These are phyloP conservation scores for Cryptoprocta ferox DNA, from an alignment of 2,797 vertebrate species.

Conservation along the genomic window DNA sequence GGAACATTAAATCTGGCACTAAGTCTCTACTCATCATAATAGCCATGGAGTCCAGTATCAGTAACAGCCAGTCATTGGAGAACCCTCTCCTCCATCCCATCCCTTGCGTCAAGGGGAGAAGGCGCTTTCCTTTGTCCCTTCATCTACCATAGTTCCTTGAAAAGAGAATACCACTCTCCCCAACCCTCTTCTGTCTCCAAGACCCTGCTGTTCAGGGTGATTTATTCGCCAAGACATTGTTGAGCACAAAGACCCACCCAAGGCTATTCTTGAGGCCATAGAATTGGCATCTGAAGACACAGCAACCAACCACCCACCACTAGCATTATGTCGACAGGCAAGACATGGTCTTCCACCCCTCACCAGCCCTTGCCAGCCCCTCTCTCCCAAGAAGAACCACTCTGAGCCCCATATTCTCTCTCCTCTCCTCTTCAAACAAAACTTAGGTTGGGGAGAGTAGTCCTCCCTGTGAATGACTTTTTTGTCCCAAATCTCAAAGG, in stretches of 20 bases:
- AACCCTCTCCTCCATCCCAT: not conserved
- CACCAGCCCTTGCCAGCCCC: not conserved
- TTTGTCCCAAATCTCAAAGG: not conserved
- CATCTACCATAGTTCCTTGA: not conserved
- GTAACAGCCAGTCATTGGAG: not conserved
- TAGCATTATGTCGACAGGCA: fast-evolving
- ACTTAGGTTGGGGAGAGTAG: not conserved
- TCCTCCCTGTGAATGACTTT: not conserved
- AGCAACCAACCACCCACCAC: not conserved
- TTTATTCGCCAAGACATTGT: not conserved
- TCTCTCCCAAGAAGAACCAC: not conserved
- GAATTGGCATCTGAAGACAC: not conserved
- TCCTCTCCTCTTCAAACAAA: not conserved
- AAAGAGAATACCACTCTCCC: not conserved
- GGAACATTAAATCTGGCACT: not conserved
- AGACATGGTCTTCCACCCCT: not conserved
- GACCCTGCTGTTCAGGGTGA: not conserved
- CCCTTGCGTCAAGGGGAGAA: not conserved
- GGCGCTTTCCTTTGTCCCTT: not conserved
- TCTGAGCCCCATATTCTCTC: not conserved
- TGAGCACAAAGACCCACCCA: not conserved
- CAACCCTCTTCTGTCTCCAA: not conserved
- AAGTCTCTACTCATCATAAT: not conserved
- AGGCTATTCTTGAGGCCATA: not conserved
- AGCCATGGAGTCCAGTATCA: not conserved